Percentiles rank a stretch among this genome's conserved stretches.
Conservation (phyloP, 2,888 invertebrate genomes). For the Spodoptera picta region DNA sequence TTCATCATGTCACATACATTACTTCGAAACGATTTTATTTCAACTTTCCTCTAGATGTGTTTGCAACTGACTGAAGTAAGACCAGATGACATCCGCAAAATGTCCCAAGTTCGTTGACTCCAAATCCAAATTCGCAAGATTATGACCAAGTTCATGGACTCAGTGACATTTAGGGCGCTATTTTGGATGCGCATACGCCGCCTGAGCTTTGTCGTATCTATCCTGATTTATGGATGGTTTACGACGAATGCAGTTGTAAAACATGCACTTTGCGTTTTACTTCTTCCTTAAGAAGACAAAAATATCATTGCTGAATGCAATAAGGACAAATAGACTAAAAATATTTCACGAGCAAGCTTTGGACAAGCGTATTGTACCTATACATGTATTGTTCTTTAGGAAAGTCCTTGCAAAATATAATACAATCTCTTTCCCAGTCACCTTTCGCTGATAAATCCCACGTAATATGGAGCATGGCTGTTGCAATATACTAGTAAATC, state of each 20-base stretch:
- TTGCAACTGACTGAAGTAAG: slow-evolving; percentile 21
- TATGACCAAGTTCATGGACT: slow-evolving; percentile 81
- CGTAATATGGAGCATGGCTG: too few relatives aligned
- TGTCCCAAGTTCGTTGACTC: slow-evolving; percentile 69
- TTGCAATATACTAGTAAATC: too few relatives aligned
- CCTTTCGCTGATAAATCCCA: too few relatives aligned
- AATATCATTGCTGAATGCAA: slow-evolving; percentile 15
- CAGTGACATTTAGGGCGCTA: slow-evolving; percentile 80
- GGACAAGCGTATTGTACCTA: too few relatives aligned
- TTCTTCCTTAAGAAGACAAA: slow-evolving; percentile 43
- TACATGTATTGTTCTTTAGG: too few relatives aligned
- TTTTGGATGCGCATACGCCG: slow-evolving; percentile 63
- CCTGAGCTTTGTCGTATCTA: slow-evolving; percentile 62
- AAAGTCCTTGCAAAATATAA: too few relatives aligned
- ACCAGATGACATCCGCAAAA: slow-evolving; percentile 64
- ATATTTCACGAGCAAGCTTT: too few relatives aligned
- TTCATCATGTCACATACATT: background rate
- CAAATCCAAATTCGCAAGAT: slow-evolving; percentile 75
- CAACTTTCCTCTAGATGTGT: slow-evolving; percentile 5
- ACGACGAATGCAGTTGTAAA: slow-evolving; percentile 56
- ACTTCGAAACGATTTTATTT: slow-evolving; percentile 5
- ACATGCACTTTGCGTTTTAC: slow-evolving; percentile 47
- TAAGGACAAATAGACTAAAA: slow-evolving; percentile 13
- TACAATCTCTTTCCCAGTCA: too few relatives aligned
- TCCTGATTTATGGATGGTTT: slow-evolving; percentile 64